A percentile compares a stretch with the other conserved stretches of the same genome.
Evolutionary conservation across 2,888 invertebrate species (phyloP).

Genomic region (Gymnoscelis rufifasciata): DNA sequence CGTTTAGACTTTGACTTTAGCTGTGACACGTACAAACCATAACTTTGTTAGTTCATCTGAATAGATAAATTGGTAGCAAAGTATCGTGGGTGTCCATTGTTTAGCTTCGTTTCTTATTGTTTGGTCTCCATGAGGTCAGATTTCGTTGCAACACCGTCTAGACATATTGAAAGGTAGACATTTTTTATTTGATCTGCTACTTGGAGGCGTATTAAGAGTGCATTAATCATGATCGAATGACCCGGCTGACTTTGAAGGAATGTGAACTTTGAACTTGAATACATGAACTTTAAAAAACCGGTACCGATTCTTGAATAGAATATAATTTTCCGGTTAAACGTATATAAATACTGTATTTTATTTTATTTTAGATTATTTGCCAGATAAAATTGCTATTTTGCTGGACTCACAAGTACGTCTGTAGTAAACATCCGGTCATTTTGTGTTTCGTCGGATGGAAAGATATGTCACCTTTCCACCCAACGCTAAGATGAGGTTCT

Average conservation of each 20-base stretch:
- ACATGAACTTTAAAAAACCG: not conserved
- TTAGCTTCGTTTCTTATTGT: conserved; percentile 40
- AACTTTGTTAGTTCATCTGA: not conserved
- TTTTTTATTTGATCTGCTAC: conserved; percentile 52
- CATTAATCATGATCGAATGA: conserved; percentile 49
- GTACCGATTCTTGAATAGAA: not conserved
- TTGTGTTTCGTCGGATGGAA: too few relatives aligned
- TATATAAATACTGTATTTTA: too few relatives aligned
- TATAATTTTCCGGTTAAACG: not conserved
- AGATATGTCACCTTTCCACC: too few relatives aligned
- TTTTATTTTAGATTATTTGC: too few relatives aligned
- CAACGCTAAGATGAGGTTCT: too few relatives aligned
- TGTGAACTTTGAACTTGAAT: not conserved
- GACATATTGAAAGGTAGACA: conserved; percentile 57
- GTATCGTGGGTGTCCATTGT: conserved; percentile 49
- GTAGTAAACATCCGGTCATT: too few relatives aligned
- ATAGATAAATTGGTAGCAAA: conserved; percentile 31
- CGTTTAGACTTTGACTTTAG: too few relatives aligned
- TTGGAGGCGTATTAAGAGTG: conserved; percentile 49
- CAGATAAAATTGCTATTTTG: too few relatives aligned
- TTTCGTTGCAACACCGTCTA: conserved; percentile 57
- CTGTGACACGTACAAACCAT: too few relatives aligned
- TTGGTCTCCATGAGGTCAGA: conserved; percentile 41
- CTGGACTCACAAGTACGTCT: too few relatives aligned
- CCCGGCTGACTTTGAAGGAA: conserved; percentile 17